Percentiles rank a stretch among this genome's conserved stretches.
phyloP scores from a whole-genome alignment of 1,140 invertebrate species.

The Brachionus calyciflorus region DNA sequence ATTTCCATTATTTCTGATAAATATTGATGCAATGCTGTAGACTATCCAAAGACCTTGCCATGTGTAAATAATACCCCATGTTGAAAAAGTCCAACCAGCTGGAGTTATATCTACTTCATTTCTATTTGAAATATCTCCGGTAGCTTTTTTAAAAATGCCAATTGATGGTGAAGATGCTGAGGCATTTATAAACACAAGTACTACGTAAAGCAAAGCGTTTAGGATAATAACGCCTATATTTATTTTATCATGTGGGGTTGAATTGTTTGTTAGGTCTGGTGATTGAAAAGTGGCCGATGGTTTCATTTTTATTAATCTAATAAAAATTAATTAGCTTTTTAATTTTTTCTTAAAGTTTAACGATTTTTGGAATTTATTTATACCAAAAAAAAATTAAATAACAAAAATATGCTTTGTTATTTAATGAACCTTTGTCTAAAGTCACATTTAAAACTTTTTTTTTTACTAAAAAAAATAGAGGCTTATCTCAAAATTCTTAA shows the following conservation, averaged over 20 bases:
- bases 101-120: conserved; percentile 53
- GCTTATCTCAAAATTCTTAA: no score
- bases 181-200: conserved; percentile 29
- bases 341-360: not conserved
- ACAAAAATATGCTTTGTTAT: not conserved
- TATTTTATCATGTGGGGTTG: not conserved
- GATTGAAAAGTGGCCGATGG: conserved; percentile 6
- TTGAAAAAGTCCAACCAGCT: conserved; percentile 55
- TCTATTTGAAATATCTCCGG: conserved; percentile 51
- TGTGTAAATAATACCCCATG: conserved; percentile 56
- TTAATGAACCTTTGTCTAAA: not conserved
- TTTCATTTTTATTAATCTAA: not conserved
- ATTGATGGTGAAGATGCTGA: conserved; percentile 20
- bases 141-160: conserved; percentile 52
- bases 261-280: not conserved
- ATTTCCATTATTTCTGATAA: conserved; percentile 49
- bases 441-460: not conserved
- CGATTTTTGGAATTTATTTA: not conserved
- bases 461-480: no score
- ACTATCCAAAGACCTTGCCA: conserved; percentile 54
- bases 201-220: not conserved
- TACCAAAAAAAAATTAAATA: not conserved
- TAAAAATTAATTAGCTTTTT: not conserved
- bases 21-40: conserved; percentile 52
- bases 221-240: not conserved